phyloP scores from a whole-genome alignment of 2,113 vertebrate genomes.

The Pomatostomus ruficeps region DNA sequence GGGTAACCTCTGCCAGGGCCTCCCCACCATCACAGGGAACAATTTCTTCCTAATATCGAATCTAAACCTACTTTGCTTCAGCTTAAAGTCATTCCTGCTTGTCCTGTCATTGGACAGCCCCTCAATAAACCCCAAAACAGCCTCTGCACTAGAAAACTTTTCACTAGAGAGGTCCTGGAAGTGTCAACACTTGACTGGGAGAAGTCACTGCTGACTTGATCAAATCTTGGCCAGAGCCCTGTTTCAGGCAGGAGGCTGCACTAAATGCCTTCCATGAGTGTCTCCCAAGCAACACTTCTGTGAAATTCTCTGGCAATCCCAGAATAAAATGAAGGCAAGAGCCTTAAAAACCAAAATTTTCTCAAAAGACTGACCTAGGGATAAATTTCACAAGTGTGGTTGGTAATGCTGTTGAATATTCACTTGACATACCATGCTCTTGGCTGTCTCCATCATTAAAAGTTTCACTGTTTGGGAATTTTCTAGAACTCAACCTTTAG shows the following conservation, averaged over 20 bases:
- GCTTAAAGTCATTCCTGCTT: background rate
- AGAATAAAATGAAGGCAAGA: background rate
- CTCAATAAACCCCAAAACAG: background rate
- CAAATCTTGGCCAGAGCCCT: background rate
- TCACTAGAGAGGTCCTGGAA: background rate
- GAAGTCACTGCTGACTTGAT: background rate
- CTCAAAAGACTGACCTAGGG: background rate
- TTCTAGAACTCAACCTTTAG: background rate
- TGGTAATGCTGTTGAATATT: background rate
- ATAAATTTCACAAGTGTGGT: background rate
- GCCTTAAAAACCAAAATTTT: background rate
- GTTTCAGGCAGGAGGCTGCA: background rate
- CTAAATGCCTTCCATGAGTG: background rate
- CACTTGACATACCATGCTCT: background rate
- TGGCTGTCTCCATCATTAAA: background rate
- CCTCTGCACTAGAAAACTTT: background rate
- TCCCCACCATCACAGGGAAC: background rate
- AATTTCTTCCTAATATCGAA: background rate
- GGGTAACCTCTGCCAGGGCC: background rate
- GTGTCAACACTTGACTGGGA: background rate
- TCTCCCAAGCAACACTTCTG: background rate
- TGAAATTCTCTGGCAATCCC: background rate
- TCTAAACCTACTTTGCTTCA: background rate
- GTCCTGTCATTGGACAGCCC: background rate
- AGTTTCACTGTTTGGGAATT: background rate